Conservation (phyloP, 2,888 invertebrate genomes). For the Mactromeris polynyma region DNA sequence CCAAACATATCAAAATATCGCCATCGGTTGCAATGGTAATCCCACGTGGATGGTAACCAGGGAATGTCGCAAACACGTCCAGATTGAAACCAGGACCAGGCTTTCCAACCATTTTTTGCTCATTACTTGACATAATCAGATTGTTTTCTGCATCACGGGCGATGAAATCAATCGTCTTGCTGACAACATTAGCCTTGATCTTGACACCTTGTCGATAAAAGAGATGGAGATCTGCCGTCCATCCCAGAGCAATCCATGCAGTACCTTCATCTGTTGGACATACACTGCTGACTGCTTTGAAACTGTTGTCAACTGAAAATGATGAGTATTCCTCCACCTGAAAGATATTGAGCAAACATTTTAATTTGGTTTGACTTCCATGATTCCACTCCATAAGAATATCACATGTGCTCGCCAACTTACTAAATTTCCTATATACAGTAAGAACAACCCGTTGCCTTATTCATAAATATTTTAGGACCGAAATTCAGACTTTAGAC, state of each 20-base stretch:
- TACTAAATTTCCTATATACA: too few species aligned
- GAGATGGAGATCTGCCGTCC: conserved; percentile 72
- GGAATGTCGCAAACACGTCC: conserved; percentile 66
- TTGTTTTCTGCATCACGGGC: conserved; percentile 62
- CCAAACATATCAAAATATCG: conserved; percentile 69
- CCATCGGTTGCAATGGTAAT: conserved; percentile 60
- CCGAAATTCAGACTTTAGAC: too few species aligned
- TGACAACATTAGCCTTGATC: conserved; percentile 69
- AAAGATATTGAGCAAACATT: background rate
- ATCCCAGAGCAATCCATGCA: conserved; percentile 72
- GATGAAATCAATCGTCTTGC: conserved; percentile 71
- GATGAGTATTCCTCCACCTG: conserved; percentile 70
- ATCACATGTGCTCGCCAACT: too few species aligned
- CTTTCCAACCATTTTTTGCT: conserved; percentile 67
- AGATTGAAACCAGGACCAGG: conserved; percentile 68
- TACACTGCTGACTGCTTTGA: conserved; percentile 72
- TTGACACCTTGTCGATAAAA: conserved; percentile 71
- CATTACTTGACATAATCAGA: conserved; percentile 71
- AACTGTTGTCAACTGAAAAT: conserved; percentile 69
- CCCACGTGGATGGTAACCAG: conserved; percentile 71
- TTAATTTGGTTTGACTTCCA: too few species aligned
- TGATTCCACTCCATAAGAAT: too few species aligned
- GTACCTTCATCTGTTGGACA: conserved; percentile 69
- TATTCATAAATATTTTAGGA: too few species aligned
- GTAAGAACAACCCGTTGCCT: too few species aligned